Evolutionary conservation across 2,797 vertebrate species (phyloP), one percentile per base, ranked within the genome.

Genomic region (Meriones psammophilus): DNA sequence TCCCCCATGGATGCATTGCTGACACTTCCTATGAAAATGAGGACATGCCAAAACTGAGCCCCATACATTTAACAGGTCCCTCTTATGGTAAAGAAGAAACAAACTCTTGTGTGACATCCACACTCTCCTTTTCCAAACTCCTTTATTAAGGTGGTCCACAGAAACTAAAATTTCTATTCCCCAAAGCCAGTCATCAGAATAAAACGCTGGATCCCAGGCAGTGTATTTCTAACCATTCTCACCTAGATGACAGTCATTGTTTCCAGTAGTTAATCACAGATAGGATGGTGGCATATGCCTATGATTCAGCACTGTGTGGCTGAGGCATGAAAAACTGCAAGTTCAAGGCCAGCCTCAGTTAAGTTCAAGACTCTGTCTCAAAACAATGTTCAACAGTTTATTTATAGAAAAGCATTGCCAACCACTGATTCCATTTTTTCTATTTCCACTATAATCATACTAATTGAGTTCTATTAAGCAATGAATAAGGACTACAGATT

Each of bases 391-490:
- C 4, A 62, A 71, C 10, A 77, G 39, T 58, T 79, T 15, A 68
- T 91, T 92, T 92, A 15, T 54, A 89, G 46, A 95, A 89, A 39
- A 33, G 42, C 71, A 28, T 84, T 84, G 20, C 4, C 3, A 77
- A 62, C 26, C 7, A 84, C 8, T 46, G 68, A 54, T 68, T 28
- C 5, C 33, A 77, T 80, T 93, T 9, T 73, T 87, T 68, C 28
- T 68, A 68, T 68, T 66, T 85, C 30, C 20, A 68, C 18, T 85
- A 50, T 15, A 26, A 1, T 24, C 12, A n/a, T 68, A 54, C 10
- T 68, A 64, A 30, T 64, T 83, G 83, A 33, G 68, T 36, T 8
- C 36, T 80, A n/a, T 56, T 68, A 17, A 85, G 87, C 50, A 79
- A 92, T 36, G 18, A 88, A 24, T 68, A 71, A 46, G 20, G 17